Conservation (phyloP, 2,113 vertebrate species). For the Aix galericulata region DNA sequence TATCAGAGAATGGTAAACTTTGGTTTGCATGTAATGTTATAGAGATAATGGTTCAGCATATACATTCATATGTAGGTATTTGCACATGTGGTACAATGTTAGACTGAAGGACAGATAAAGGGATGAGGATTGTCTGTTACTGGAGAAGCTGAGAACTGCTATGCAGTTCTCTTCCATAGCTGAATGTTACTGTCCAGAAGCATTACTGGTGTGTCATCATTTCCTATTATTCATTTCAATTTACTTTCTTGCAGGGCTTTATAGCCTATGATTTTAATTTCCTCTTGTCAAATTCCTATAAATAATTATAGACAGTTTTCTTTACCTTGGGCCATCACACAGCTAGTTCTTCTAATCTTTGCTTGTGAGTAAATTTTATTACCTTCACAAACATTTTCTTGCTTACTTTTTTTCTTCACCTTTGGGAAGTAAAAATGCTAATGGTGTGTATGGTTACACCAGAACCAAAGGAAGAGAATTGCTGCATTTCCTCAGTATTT, state of each 20-base stretch:
- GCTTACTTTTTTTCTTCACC: neutral
- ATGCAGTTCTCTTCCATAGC: neutral
- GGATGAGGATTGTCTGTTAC: neutral
- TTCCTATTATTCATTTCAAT: neutral
- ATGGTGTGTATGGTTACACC: neutral
- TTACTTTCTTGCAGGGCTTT: neutral
- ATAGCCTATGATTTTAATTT: neutral
- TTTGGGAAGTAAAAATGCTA: neutral
- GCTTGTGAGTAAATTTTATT: neutral
- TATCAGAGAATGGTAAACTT: neutral
- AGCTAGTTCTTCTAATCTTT: neutral
- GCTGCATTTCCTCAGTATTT: neutral
- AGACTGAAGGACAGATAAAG: neutral
- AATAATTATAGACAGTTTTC: neutral
- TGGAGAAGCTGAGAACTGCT: neutral
- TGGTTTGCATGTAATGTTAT: neutral
- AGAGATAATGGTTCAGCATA: neutral
- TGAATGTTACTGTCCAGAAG: neutral
- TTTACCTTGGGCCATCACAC: neutral
- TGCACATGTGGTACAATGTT: neutral
- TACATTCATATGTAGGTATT: neutral
- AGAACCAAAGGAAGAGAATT: neutral
- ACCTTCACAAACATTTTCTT: neutral
- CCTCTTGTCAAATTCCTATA: neutral
- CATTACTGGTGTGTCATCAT: neutral